Percentiles rank a stretch among this genome's conserved stretches.
These are phyloP conservation scores for Diadegma fenestrale DNA, from an alignment of 2,888 invertebrate species.

Conservation along the genomic window DNA sequence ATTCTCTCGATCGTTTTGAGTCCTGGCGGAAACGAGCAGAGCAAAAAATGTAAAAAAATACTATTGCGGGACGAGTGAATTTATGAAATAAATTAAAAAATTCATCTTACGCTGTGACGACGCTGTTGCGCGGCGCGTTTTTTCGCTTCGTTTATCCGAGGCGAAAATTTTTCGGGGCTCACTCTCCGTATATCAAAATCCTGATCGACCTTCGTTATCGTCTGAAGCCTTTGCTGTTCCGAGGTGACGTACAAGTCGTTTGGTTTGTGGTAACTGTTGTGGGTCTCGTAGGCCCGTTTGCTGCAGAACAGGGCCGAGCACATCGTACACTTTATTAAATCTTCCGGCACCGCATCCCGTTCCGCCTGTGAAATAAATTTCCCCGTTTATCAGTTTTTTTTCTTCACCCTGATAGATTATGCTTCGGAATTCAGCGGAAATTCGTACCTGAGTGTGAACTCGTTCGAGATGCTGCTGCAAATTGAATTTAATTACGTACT, in stretches of 20 bases:
- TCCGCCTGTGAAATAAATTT: slow-evolving; percentile 84
- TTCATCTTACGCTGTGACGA: not conserved
- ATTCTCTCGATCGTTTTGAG: slow-evolving; percentile 34
- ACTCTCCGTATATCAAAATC: slow-evolving; percentile 86
- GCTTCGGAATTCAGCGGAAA: not conserved
- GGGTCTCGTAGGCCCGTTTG: slow-evolving; percentile 88
- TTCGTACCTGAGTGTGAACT: slow-evolving; percentile 79
- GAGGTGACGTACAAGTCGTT: slow-evolving; percentile 88
- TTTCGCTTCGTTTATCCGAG: slow-evolving; percentile 71
- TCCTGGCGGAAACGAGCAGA: slow-evolving; percentile 14
- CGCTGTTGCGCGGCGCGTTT: slow-evolving; percentile 67
- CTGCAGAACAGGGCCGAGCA: slow-evolving; percentile 89
- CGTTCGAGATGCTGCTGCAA: slow-evolving; percentile 85
- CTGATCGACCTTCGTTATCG: slow-evolving; percentile 86
- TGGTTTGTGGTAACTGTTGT: slow-evolving; percentile 87
- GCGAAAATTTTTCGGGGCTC: slow-evolving; percentile 77
- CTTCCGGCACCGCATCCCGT: slow-evolving; percentile 84
- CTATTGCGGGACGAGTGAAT: not conserved
- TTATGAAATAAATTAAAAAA: not conserved
- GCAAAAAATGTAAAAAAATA: not conserved
- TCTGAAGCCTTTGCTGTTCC: slow-evolving; percentile 86
- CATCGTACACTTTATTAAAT: slow-evolving; percentile 88
- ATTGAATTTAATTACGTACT: slow-evolving; percentile 89
- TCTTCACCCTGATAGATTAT: not conserved
- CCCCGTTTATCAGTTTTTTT: not conserved